These are phyloP conservation scores for Drosophila kanekoi DNA, from an alignment of 2,888 invertebrate genomes.

Conservation along the genomic window DNA sequence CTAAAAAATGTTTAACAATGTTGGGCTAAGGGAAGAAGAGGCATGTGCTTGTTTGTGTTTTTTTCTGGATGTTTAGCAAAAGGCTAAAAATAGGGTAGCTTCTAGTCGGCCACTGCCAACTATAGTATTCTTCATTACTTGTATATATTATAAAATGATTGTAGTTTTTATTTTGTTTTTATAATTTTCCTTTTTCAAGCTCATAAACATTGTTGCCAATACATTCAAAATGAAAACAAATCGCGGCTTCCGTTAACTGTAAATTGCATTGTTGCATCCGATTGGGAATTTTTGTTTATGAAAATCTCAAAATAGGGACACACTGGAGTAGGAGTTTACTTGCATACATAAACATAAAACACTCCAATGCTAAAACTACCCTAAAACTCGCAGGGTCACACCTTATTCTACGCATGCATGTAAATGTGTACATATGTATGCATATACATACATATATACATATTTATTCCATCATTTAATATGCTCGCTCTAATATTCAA, in stretches of 20 bases:
- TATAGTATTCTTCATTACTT: background rate
- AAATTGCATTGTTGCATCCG: conserved; percentile 1
- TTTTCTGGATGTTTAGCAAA: too few species aligned
- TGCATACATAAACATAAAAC: background rate
- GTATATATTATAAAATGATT: background rate
- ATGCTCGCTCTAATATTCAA: conserved; percentile 40
- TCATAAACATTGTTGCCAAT: background rate
- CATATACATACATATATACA: background rate
- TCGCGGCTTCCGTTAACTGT: background rate
- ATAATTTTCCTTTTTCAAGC: background rate
- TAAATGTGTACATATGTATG: background rate
- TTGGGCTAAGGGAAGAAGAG: background rate
- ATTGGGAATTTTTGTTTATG: background rate
- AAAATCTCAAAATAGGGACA: background rate
- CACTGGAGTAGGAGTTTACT: conserved; percentile 9
- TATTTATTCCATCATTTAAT: conserved; percentile 12
- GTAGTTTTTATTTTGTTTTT: background rate
- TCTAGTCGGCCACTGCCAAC: background rate
- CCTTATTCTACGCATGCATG: conserved; percentile 9
- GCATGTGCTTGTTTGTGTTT: background rate
- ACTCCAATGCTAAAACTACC: conserved; percentile 3
- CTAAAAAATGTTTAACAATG: too few species aligned
- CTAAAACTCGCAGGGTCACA: conserved; percentile 16
- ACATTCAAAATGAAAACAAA: background rate
- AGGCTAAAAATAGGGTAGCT: too few species aligned